phyloP scores from a whole-genome alignment of 2,113 vertebrate species.

The Triplophysa siluroides region DNA sequence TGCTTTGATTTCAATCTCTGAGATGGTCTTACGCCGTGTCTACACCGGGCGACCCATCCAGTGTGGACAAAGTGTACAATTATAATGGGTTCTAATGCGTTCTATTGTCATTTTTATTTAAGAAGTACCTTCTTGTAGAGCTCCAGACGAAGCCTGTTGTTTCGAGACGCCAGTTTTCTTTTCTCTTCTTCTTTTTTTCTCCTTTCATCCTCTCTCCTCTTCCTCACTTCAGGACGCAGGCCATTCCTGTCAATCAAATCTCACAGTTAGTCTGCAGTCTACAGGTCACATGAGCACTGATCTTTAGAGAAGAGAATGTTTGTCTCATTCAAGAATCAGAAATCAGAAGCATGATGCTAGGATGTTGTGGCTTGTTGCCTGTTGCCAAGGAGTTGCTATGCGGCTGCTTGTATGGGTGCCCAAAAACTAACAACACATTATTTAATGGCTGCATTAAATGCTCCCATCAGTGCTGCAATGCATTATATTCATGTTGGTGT shows the following conservation, averaged over 20 bases:
- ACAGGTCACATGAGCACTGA: too few species aligned
- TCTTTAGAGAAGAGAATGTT: too few species aligned
- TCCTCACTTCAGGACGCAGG: conserved; percentile 78
- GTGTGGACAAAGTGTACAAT: too few species aligned
- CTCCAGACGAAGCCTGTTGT: conserved; percentile 81
- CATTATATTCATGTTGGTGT: neutral
- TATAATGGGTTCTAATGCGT: too few species aligned
- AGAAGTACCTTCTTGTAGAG: conserved; percentile 87
- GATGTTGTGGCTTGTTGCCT: neutral
- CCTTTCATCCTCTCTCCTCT: conserved; percentile 82
- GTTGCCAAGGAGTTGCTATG: neutral
- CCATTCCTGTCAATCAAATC: conserved; percentile 71
- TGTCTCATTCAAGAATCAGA: too few species aligned
- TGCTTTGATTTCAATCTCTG: too few species aligned
- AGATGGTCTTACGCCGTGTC: too few species aligned
- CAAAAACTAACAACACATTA: too few species aligned
- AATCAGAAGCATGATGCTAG: neutral
- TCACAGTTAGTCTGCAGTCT: neutral
- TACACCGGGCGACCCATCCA: too few species aligned
- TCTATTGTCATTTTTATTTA: neutral
- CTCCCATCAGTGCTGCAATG: too few species aligned
- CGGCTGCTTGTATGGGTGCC: too few species aligned
- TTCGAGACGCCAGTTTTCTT: conserved; percentile 77
- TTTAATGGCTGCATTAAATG: too few species aligned
- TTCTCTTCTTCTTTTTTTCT: conserved; percentile 85